Evolutionary conservation across 1,140 invertebrate genomes (phyloP), one percentile per base, ranked within the genome.

Genomic region (Elysia chlorotica): DNA sequence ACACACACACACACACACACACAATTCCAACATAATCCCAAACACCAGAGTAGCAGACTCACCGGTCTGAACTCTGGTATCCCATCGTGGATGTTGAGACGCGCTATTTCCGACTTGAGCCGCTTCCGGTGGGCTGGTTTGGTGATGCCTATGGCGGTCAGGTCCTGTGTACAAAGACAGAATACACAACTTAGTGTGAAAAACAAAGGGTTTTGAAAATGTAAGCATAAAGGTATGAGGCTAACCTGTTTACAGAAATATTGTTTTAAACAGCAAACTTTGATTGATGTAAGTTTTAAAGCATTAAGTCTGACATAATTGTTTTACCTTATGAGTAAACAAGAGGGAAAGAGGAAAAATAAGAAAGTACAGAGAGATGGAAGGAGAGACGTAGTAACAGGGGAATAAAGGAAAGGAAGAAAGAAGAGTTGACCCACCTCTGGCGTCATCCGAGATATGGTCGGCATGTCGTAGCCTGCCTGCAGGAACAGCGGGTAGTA

Each of bases 381-480:
- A n/a, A n/a, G n/a, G n/a, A n/a, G n/a, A n/a, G n/a, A n/a, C n/a
- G n/a, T n/a, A n/a, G n/a, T n/a, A n/a, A n/a, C n/a, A n/a, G n/a
- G n/a, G n/a, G n/a, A n/a, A n/a, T n/a, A n/a, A n/a, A n/a, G n/a
- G n/a, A n/a, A n/a, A n/a, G n/a, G n/a, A n/a, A n/a, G n/a, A n/a
- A n/a, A n/a, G n/a, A n/a, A n/a, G n/a, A n/a, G n/a, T n/a, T n/a
- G 28, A 57, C 76, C 78, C 83, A 91, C 96, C 89, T 99, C 97
- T 0, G 98, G 97, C 25, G 98, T 99, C 96, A 99, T 99, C 73
- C 96, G 90, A 31, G 95, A 95, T 80, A 99, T 97, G 0, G 97
- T 99, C 28, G 95, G 93, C 89, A 99, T 92, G 89, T 99, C 98
- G 86, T 99, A 99, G 38, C 97, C 98, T 53, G 97, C 96, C 28